Percentiles rank a stretch among this genome's conserved stretches.
These are phyloP conservation scores for Cerceris ruficornis DNA, from an alignment of 2,888 invertebrate species.

Conservation along the genomic window DNA sequence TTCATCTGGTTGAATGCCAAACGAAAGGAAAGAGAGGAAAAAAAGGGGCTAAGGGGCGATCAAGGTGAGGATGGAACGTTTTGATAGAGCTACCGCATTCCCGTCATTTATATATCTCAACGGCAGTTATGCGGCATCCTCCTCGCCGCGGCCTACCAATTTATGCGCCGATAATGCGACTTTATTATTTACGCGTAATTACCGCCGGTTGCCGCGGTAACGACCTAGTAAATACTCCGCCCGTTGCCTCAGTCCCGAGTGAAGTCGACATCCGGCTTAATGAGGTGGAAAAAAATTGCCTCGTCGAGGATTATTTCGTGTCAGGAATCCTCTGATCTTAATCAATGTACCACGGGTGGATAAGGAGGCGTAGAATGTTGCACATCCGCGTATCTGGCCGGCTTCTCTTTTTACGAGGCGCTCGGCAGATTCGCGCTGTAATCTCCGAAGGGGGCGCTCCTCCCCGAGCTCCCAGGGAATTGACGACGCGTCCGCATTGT, in stretches of 20 bases:
- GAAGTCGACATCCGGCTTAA: conserved; percentile 47
- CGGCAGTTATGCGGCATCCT: conserved; percentile 18
- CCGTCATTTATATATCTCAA: conserved; percentile 30
- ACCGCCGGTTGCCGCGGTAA: conserved; percentile 28
- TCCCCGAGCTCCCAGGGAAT: conserved; percentile 33
- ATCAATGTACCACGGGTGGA: conserved; percentile 43
- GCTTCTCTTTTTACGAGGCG: conserved; percentile 19
- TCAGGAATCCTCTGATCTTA: conserved; percentile 52
- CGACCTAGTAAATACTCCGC: conserved; percentile 23
- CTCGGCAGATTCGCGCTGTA: conserved; percentile 36
- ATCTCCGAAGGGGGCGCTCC: conserved; percentile 21
- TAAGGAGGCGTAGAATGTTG: conserved; percentile 14
- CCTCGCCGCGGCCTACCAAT: conserved; percentile 18
- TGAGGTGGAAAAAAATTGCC: conserved; percentile 44
- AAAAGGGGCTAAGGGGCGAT: too few species aligned
- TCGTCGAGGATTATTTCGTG: conserved; percentile 43
- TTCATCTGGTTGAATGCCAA: not conserved
- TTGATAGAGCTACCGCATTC: not conserved
- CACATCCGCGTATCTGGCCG: conserved; percentile 33
- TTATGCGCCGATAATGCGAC: conserved; percentile 49
- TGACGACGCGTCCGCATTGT: conserved; percentile 54
- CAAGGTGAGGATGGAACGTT: not conserved
- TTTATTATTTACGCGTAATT: conserved; percentile 58
- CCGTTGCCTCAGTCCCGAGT: conserved; percentile 13
- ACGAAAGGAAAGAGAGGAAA: not conserved